Conservation (phyloP, 2,888 invertebrate species). For the Lucinisca nassula region DNA sequence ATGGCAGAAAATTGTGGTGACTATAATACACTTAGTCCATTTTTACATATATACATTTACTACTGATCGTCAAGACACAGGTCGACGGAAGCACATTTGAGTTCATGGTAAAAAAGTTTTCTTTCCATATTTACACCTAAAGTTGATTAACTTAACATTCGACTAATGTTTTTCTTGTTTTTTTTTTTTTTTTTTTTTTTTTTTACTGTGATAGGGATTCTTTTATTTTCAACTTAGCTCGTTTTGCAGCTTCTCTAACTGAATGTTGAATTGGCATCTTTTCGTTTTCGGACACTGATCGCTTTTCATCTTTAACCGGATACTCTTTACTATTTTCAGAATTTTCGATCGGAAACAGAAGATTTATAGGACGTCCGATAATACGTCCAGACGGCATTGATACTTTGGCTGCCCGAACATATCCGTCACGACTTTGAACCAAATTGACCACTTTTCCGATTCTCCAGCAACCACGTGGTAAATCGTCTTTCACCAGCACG, state of each 20-base stretch:
- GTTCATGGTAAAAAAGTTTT: background rate
- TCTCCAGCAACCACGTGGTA: constrained; percentile 15
- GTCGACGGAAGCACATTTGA: background rate
- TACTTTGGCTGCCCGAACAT: background rate
- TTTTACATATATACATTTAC: background rate
- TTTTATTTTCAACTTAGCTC: background rate
- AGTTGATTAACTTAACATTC: background rate
- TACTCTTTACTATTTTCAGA: background rate
- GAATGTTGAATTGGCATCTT: background rate
- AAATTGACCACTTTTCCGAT: background rate
- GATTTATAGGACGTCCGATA: background rate
- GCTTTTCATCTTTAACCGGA: background rate
- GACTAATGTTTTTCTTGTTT: background rate
- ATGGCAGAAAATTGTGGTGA: too few relatives aligned
- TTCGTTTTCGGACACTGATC: background rate
- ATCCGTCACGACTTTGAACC: constrained; percentile 1
- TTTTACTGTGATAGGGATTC: background rate
- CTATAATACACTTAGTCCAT: background rate
- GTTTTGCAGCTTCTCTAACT: background rate
- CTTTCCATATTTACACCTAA: background rate
- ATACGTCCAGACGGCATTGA: constrained; percentile 10
- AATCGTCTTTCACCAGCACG: constrained; percentile 16
- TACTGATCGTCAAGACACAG: background rate
- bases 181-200: background rate
- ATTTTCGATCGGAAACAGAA: constrained; percentile 4